Evolutionary conservation across 2,888 invertebrate genomes (phyloP), one percentile per base, ranked within the genome.

Genomic region (Plusia festucae): DNA sequence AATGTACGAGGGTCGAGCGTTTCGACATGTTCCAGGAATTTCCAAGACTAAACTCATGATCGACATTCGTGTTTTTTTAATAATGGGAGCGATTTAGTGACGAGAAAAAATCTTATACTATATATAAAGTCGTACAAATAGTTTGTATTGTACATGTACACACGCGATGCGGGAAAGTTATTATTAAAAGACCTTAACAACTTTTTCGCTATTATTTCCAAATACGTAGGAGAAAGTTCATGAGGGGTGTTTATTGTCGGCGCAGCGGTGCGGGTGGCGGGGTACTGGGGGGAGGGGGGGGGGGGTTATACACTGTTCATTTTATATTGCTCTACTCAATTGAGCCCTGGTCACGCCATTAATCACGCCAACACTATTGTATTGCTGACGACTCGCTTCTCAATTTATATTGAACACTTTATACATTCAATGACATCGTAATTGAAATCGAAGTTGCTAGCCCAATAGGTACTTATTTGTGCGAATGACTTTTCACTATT

Each of bases 111-210:
- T 55, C 56, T 63, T 56, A 67, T 40, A 60, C 63, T 60, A 76
- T 68, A 70, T 60, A 76, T 68, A 70, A 65, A 62, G 53, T 65
- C 54, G 62, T 63, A 70, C 62, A 65, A 70, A 78, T 62, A 74
- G 65, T 80, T 71, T 65, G 68, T 68, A 40, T 40, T 40, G 40
- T 40, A 40, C 40, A n/a, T 40, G 40, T 40, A 40, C 40, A 81
- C 87, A 87, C 86, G 86, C 85, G 75, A 86, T 82, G 74, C 72
- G 79, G 78, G 82, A 82, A 89, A 88, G 86, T 88, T 87, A 85
- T 88, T 88, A 89, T 87, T 88, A 86, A 88, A 85, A 86, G 84
- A 81, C 76, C 86, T 86, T 83, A 85, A 83, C 76, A 88, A 88
- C 77, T 87, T 88, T 88, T 85, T 81, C 70, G 80, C 83, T 87